Conservation (phyloP, 2,888 invertebrate species). For the Zaprionus lineosus region DNA sequence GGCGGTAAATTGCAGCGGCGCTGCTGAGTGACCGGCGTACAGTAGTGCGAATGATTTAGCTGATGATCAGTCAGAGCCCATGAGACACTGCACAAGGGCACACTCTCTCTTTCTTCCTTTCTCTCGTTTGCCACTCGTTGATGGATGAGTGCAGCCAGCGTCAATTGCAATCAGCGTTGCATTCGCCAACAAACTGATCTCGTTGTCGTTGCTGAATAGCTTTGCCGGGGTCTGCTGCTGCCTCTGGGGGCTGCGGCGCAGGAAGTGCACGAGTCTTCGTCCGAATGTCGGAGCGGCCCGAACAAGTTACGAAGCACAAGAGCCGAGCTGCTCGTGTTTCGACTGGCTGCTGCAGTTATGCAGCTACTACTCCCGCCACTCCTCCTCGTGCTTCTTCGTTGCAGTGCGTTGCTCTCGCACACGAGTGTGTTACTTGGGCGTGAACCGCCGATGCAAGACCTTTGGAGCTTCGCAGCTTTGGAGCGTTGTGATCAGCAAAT, state of each 20-base stretch:
- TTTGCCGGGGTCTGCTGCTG: constrained; percentile 58
- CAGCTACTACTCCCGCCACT: constrained; percentile 15
- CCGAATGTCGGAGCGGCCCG: constrained; percentile 45
- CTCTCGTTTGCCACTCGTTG: background rate
- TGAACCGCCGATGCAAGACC: constrained; percentile 33
- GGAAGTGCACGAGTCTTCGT: constrained; percentile 70
- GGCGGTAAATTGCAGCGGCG: constrained; percentile 25
- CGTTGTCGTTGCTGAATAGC: constrained; percentile 54
- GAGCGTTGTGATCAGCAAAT: constrained; percentile 23
- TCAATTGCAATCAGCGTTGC: constrained; percentile 73
- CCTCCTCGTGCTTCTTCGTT: constrained; percentile 12
- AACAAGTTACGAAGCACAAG: constrained; percentile 68
- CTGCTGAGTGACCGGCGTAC: constrained; percentile 48
- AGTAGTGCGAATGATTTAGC: constrained; percentile 48
- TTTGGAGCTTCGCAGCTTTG: constrained; percentile 36
- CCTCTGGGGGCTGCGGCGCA: constrained; percentile 63
- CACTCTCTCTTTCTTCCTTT: constrained; percentile 12
- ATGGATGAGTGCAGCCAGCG: constrained; percentile 66
- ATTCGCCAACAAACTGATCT: constrained; percentile 73
- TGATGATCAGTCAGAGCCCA: constrained; percentile 36
- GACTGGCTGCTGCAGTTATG: constrained; percentile 27
- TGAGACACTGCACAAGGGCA: too few relatives aligned
- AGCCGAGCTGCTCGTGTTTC: constrained; percentile 6
- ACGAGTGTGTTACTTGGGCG: constrained; percentile 45
- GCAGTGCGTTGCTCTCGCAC: constrained; percentile 37